Percentiles rank a stretch among this genome's conserved stretches.
Conservation (phyloP, 1,140 invertebrate genomes). For the Camponotus pennsylvanicus region DNA sequence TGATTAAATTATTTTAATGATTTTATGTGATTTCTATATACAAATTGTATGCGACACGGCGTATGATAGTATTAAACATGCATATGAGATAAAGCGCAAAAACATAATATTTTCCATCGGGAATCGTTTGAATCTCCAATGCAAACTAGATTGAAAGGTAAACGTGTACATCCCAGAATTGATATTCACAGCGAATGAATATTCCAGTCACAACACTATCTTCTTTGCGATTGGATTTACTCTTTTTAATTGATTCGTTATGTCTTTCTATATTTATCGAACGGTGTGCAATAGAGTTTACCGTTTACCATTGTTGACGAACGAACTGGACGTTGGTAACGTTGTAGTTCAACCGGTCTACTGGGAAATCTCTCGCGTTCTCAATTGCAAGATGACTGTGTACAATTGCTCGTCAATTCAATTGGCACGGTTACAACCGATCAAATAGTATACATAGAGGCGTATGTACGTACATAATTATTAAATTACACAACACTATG, state of each 20-base stretch:
- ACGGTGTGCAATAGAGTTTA: conserved; percentile 30
- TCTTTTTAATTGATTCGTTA: conserved; percentile 58
- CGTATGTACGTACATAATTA: conserved; percentile 35
- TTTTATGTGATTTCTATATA: conserved; percentile 8
- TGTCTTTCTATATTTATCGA: conserved; percentile 54
- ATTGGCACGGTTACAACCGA: conserved; percentile 32
- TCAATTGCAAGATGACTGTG: conserved; percentile 47
- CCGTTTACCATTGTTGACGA: conserved; percentile 42
- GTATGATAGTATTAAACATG: conserved; percentile 19
- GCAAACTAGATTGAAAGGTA: conserved; percentile 50
- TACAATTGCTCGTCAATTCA: conserved; percentile 44
- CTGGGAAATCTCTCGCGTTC: conserved; percentile 59
- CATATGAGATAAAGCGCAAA: conserved; percentile 41
- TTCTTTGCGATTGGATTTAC: conserved; percentile 54
- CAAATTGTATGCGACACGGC: conserved; percentile 18
- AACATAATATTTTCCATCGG: conserved; percentile 52
- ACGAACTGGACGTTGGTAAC: conserved; percentile 21
- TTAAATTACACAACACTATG: conserved; percentile 24
- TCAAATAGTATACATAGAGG: conserved; percentile 7
- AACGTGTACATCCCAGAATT: conserved; percentile 44
- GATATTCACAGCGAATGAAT: conserved; percentile 54
- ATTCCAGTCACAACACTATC: conserved; percentile 45
- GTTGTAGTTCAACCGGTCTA: conserved; percentile 34
- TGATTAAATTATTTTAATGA: conserved; percentile 36
- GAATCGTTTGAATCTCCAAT: conserved; percentile 54